Base-by-base conservation (phyloP, 2,113 vertebrate species). In the Calidris pygmaea region DNA sequence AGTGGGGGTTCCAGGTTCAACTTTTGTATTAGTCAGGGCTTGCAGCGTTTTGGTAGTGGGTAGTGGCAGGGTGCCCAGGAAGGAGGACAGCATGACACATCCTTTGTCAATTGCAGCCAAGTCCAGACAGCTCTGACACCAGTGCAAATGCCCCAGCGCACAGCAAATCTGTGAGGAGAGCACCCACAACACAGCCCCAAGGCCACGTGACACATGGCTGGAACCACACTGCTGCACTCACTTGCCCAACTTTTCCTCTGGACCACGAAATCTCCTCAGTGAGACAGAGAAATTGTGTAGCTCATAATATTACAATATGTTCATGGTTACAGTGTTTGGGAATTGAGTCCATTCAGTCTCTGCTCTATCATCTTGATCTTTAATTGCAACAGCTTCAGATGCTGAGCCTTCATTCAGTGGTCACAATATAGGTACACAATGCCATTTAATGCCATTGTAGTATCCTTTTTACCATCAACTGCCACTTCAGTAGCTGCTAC, bases 61-160 rank as follows among this genome's bases (percentile, higher is more conserved):
- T 7, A 10, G 4, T 23, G 20, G 35, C 41, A 65, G 19, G 5
- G 15, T 59, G 27, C 32, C 29, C 27, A 16, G 15, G 35, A 13
- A 50, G 26, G 15, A 48, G 47, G 23, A 39, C 1, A 1, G 5
- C 18, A 13, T 70, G 39, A 74, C 13, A 5, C 1, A 1, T 29
- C 19, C 15, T 62, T 73, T 35, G n/a, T 20, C 7, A 35, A 39
- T 47, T 0, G 1, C 29, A 71, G 29, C 7, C 1, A 4, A 48
- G 22, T 60, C 39, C 47, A 73, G 47, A 18, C 37, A 72, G 12
- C 9, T 37, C 50, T 52, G 22, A 72, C 23, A 45, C 6, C 0
- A 0, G 3, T 60, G 10, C 12, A 35, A 73, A 26, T 1, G 1
- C 8, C 22, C 15, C 7, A 60, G 11, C 0, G 1, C 19, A 45